Evolutionary conservation across 2,113 vertebrate species (phyloP).

Genomic region (Scartelaos histophorus): DNA sequence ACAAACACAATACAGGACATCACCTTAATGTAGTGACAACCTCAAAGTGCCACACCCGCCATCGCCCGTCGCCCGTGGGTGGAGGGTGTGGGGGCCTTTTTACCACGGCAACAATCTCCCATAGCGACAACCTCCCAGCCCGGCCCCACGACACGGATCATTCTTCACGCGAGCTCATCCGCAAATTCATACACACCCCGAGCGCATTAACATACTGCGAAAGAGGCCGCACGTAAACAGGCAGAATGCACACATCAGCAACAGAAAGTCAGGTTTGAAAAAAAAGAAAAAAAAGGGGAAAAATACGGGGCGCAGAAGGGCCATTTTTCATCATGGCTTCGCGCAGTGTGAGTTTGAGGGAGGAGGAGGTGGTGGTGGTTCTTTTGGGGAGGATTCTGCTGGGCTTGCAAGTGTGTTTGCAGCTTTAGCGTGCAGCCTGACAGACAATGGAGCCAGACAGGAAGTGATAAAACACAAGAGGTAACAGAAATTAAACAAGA

Average conservation of each 20-base stretch:
- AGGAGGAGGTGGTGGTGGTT: constrained; percentile 33
- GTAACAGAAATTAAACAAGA: constrained; percentile 33
- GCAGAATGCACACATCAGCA: constrained; percentile 69
- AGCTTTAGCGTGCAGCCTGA: constrained; percentile 65
- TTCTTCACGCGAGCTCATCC: constrained; percentile 57
- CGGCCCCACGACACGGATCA: constrained; percentile 62
- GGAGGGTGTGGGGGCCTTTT: constrained; percentile 57
- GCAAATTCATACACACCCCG: constrained; percentile 39
- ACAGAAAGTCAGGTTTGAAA: constrained; percentile 42
- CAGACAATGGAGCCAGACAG: constrained; percentile 70
- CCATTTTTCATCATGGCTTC: constrained; percentile 61
- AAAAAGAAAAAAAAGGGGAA: constrained; percentile 50
- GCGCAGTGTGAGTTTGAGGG: constrained; percentile 25
- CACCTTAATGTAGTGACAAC: constrained; percentile 44
- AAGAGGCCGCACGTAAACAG: constrained; percentile 41
- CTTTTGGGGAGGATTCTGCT: constrained; percentile 65
- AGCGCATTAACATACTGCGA: constrained; percentile 46
- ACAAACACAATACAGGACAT: neutral
- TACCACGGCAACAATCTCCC: constrained; percentile 48
- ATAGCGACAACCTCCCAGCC: constrained; percentile 56
- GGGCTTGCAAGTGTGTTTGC: constrained; percentile 70
- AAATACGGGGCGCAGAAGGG: constrained; percentile 47
- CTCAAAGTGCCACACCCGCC: constrained; percentile 44
- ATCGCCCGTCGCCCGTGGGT: constrained; percentile 40
- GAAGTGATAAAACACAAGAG: constrained; percentile 61